A percentile compares a stretch with the other conserved stretches of the same genome.
phyloP scores from a whole-genome alignment of 2,113 vertebrate species.

The Isurus oxyrinchus region DNA sequence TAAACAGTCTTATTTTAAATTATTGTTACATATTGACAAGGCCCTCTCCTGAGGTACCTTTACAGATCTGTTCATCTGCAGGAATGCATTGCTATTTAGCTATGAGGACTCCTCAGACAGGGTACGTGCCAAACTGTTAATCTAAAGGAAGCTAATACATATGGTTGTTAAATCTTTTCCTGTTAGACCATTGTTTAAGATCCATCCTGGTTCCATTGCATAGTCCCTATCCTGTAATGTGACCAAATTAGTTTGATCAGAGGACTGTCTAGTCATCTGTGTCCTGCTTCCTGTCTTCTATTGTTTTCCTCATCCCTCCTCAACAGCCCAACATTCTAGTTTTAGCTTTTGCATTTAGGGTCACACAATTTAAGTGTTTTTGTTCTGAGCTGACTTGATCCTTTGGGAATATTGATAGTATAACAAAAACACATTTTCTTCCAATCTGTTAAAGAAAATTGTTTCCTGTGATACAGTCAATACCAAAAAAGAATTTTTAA shows the following conservation, averaged over 20 bases:
- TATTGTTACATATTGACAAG: slow-evolving; percentile 33
- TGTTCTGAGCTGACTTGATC: slow-evolving; percentile 40
- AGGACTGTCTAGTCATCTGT: slow-evolving; percentile 47
- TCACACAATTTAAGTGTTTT: slow-evolving; percentile 45
- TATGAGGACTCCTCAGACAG: neutral
- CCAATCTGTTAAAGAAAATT: slow-evolving; percentile 45
- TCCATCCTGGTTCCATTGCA: slow-evolving; percentile 48
- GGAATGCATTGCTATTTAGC: neutral
- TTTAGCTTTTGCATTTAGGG: slow-evolving; percentile 42
- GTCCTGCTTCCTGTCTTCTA: slow-evolving; percentile 51
- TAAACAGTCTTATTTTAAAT: slow-evolving; percentile 22
- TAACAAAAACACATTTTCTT: slow-evolving; percentile 47
- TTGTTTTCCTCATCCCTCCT: slow-evolving; percentile 49
- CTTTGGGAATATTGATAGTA: slow-evolving; percentile 40
- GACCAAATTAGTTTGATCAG: slow-evolving; percentile 42
- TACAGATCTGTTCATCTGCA: neutral
- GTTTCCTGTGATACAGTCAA: slow-evolving; percentile 48
- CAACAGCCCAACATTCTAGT: slow-evolving; percentile 42
- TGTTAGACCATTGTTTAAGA: slow-evolving; percentile 48
- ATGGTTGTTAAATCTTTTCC: slow-evolving; percentile 35
- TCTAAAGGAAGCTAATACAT: neutral
- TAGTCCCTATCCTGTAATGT: slow-evolving; percentile 50
- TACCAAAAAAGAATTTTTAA: slow-evolving; percentile 42
- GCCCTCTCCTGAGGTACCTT: neutral
- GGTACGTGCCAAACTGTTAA: neutral